Evolutionary conservation across 2,888 invertebrate species (phyloP).

Genomic region (Lysandra bellargus): DNA sequence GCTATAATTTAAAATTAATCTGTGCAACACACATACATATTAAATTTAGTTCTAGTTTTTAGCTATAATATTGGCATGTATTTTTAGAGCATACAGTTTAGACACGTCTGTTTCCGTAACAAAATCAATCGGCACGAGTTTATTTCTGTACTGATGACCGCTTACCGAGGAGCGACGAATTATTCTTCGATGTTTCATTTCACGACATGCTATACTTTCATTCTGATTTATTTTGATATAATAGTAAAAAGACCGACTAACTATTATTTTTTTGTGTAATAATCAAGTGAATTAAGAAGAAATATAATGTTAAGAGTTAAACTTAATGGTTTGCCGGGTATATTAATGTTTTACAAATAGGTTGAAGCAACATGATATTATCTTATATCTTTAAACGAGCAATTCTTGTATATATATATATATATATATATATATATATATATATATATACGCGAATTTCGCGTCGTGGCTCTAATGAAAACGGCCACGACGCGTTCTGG

Average conservation of each 20-base stretch:
- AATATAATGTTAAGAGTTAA: no score
- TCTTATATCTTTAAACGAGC: no score
- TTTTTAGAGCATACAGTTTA: conserved; percentile 11
- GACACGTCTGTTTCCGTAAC: conserved; percentile 18
- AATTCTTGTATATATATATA: no score
- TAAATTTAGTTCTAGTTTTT: background rate
- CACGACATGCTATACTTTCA: background rate
- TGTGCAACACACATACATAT: background rate
- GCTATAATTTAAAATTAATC: background rate
- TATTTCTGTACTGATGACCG: conserved; percentile 18
- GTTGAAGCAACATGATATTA: background rate
- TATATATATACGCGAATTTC: no score
- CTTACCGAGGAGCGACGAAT: background rate
- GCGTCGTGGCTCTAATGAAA: no score
- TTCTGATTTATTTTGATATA: no score
- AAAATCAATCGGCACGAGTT: conserved; percentile 21
- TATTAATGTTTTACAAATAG: background rate
- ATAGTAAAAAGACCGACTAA: no score
- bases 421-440: no score
- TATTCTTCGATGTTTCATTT: conserved; percentile 8
- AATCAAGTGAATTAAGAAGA: no score
- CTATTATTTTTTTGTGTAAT: no score
- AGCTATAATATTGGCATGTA: background rate
- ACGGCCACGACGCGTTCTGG: no score
- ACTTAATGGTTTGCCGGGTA: no score